Evolutionary conservation across 2,113 vertebrate species (phyloP).

Genomic region (Lepus americanus): DNA sequence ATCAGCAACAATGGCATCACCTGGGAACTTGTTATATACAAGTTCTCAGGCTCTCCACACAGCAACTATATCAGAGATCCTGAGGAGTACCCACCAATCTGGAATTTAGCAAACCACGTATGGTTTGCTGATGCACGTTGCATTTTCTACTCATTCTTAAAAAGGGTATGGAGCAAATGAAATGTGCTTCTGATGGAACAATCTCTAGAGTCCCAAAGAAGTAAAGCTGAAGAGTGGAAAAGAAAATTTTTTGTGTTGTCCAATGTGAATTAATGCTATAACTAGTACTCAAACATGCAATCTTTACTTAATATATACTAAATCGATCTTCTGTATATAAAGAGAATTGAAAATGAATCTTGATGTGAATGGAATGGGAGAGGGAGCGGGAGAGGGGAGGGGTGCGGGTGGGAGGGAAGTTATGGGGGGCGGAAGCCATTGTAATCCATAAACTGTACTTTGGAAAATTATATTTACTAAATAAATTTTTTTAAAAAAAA

Average conservation of each 20-base stretch:
- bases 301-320: too few relatives aligned
- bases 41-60: neutral
- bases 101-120: neutral
- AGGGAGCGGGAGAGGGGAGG: too few relatives aligned
- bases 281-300: too few relatives aligned
- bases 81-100: neutral
- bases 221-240: neutral
- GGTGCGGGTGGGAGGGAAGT: too few relatives aligned
- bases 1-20: neutral
- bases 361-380: too few relatives aligned
- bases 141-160: neutral
- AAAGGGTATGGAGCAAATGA: neutral
- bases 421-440: too few relatives aligned
- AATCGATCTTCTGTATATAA: too few relatives aligned
- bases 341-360: too few relatives aligned
- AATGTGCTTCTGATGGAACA: neutral
- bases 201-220: neutral
- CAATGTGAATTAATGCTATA: too few relatives aligned
- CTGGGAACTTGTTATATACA: neutral
- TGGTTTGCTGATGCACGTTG: neutral
- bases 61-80: neutral
- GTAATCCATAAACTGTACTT: too few relatives aligned
- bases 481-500: too few relatives aligned
- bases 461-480: too few relatives aligned
- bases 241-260: neutral